Evolutionary conservation across 53 echinoderm and acorn worm genomes (phyloP).

Genomic region (Paracentrotus lividus): DNA sequence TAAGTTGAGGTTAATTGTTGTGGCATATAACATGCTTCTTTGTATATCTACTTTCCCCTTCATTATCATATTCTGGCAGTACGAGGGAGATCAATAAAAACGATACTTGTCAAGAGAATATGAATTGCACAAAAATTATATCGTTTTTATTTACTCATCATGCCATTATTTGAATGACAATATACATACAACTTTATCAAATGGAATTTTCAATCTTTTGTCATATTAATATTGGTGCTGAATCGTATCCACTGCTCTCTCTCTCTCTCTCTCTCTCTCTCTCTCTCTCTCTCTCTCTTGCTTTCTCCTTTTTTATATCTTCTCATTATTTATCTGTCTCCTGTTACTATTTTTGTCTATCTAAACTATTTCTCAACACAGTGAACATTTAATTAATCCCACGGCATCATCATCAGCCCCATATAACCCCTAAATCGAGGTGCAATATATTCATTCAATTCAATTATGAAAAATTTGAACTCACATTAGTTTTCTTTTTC

Average conservation of each 20-base stretch:
- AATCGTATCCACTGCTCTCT: no score
- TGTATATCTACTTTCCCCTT: not conserved
- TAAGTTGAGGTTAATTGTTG: conserved; percentile 4
- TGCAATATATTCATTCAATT: no score
- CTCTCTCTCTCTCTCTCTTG: not conserved
- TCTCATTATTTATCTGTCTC: no score
- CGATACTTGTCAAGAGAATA: not conserved
- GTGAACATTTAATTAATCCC: no score
- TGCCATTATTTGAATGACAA: no score
- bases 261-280: conserved; percentile 28
- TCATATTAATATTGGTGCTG: no score
- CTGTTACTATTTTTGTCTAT: no score
- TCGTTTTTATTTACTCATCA: not conserved
- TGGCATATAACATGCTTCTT: not conserved
- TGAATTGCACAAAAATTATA: not conserved
- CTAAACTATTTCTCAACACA: no score
- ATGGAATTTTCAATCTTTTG: not conserved
- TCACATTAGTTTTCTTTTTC: not conserved
- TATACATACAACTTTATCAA: not conserved
- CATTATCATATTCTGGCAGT: not conserved
- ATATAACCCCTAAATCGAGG: no score
- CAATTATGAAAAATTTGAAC: not conserved
- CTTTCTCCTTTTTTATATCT: no score
- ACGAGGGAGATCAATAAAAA: not conserved
- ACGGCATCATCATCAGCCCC: no score